Evolutionary conservation across 2,113 vertebrate genomes (phyloP), one percentile per base, ranked within the genome.

Genomic region (Heterotis niloticus): DNA sequence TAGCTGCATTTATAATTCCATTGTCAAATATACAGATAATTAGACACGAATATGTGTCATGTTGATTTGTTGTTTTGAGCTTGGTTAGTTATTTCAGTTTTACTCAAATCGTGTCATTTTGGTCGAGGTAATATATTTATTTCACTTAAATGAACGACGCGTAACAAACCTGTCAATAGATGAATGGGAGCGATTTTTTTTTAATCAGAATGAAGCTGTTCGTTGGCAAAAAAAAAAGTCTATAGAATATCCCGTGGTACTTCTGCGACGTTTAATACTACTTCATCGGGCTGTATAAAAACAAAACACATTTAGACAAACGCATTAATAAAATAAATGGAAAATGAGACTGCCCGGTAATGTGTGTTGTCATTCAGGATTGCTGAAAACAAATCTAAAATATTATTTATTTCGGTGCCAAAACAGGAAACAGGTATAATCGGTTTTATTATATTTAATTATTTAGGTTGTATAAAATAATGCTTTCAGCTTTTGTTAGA

Each of bases 61-160:
- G 34, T 44, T 7, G 34, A 44, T 72, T 57, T 57, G 71, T 28
- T 28, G 70, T 56, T n/a, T 51, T 72, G 12, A 52, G 44, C 14
- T 54, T 56, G 13, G 54, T 72, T 72, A 72, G 70, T 52, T 72
- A 74, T 74, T 74, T 74, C 71, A 24, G 17, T 74, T 74, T 57
- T 26, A 52, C 23, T 23, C 23, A 74, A 74, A 59, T 74, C 54
- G 28, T 24, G 54, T 59, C 54, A 74, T 59, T 56, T 74, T 14
- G 5, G 26, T 23, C 52, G 14, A 73, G 52, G 54, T 44, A 73
- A 73, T 54, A 12, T 26, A 11, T 73, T 24, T 56, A 73, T 73
- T 73, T 73, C 71, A 23, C 71, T 28, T 51, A 26, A 11, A 23
- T 57, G 51, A 57, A 59, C 71, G 28, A 74, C 57, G 16, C 54